Evolutionary conservation across 2,113 vertebrate genomes (phyloP).

Genomic region (Rhabdomys dilectus): DNA sequence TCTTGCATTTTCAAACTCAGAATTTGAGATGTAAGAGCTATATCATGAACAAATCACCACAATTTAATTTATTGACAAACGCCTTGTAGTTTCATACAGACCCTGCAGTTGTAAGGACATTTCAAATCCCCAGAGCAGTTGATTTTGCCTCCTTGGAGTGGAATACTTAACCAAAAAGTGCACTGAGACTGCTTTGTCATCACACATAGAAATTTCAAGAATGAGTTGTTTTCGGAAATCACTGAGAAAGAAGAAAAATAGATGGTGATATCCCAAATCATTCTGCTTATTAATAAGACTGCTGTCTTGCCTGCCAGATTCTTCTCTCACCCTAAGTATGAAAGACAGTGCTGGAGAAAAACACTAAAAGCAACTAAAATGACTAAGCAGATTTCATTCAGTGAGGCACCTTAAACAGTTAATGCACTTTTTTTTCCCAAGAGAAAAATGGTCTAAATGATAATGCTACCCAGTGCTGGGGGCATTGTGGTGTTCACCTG

Average conservation of each 20-base stretch:
- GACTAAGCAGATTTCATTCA: constrained; percentile 1
- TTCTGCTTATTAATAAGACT: not conserved
- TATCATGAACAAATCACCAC: not conserved
- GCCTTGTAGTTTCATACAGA: constrained; percentile 52
- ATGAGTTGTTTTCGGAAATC: constrained; percentile 53
- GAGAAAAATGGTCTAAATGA: not conserved
- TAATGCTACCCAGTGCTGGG: not conserved
- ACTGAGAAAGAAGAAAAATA: constrained; percentile 54
- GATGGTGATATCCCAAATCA: constrained; percentile 31
- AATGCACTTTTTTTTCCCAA: constrained; percentile 23
- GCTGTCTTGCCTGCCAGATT: not conserved
- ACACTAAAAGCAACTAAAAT: not conserved
- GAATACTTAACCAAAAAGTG: constrained; percentile 40
- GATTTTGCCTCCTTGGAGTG: constrained; percentile 58
- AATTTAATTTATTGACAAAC: constrained; percentile 37
- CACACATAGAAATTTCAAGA: constrained; percentile 53
- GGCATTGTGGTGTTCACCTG: not conserved
- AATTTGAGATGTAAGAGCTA: constrained; percentile 19
- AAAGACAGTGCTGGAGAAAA: not conserved
- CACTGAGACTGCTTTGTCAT: constrained; percentile 67
- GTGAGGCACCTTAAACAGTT: constrained; percentile 24
- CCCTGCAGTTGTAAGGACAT: constrained; percentile 53
- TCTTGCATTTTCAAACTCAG: constrained; percentile 45
- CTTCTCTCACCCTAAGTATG: not conserved
- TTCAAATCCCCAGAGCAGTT: constrained; percentile 55